Conservation (phyloP, 2,888 invertebrate species). For the Blastobasis lacticolella region DNA sequence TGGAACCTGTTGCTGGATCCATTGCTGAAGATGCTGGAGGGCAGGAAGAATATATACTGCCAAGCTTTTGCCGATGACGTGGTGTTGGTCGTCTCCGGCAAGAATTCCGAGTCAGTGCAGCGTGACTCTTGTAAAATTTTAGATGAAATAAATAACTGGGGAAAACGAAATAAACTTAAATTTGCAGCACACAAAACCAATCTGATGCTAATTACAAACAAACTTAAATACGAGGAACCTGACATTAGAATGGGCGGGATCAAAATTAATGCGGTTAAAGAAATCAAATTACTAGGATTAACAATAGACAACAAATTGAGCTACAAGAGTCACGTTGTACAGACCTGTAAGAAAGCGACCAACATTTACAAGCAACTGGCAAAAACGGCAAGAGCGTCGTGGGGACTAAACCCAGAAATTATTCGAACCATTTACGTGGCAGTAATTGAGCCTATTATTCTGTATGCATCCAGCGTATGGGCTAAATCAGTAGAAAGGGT, state of each 20-base stretch:
- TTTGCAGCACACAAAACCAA: constrained; percentile 13
- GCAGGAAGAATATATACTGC: background rate
- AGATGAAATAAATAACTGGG: constrained; percentile 6
- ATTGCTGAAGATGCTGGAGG: background rate
- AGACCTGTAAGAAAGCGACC: background rate
- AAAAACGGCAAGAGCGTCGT: too few relatives aligned
- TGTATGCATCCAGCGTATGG: too few relatives aligned
- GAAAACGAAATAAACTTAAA: constrained; percentile 6
- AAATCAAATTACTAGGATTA: background rate
- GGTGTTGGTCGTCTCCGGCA: constrained; percentile 2
- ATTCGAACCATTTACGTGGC: too few relatives aligned
- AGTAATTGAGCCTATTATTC: too few relatives aligned
- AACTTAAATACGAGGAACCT: background rate
- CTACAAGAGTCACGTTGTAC: background rate
- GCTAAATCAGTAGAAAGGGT: too few relatives aligned
- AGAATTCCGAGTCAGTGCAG: background rate
- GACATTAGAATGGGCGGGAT: background rate
- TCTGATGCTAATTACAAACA: constrained; percentile 7
- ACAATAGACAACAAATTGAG: background rate
- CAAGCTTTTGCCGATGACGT: constrained; percentile 20
- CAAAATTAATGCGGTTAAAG: background rate
- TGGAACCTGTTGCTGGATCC: constrained; percentile 16
- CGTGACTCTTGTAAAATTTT: constrained; percentile 1
- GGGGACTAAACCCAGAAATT: too few relatives aligned
- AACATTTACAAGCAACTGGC: too few relatives aligned